Conservation (phyloP, 2,797 vertebrate genomes). For the Crenichthys baileyi region DNA sequence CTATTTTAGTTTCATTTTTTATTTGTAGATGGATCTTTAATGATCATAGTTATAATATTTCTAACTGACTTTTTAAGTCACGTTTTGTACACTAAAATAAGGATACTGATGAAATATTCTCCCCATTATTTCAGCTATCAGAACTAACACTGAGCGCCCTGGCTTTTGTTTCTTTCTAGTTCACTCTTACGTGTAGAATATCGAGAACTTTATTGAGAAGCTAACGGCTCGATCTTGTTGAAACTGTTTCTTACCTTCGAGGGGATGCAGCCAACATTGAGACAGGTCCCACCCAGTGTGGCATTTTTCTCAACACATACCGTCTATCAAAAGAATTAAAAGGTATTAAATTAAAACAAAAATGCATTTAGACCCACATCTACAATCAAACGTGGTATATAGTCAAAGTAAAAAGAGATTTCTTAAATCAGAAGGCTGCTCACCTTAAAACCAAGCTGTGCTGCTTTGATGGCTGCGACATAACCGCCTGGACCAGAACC, state of each 20-base stretch:
- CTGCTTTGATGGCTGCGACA: slow-evolving; percentile 97
- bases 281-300: slow-evolving; percentile 95
- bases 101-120: background rate
- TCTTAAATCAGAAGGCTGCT: slow-evolving; percentile 7
- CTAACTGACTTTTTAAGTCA: background rate
- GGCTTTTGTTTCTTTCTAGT: background rate
- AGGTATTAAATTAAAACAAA: background rate
- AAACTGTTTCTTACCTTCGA: slow-evolving; percentile 87
- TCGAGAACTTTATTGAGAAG: background rate
- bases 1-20: background rate
- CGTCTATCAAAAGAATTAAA: slow-evolving; percentile 76
- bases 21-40: background rate
- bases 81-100: background rate
- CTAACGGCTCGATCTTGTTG: background rate
- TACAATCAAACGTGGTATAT: background rate
- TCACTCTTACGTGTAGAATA: background rate
- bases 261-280: slow-evolving; percentile 98
- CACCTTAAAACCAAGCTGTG: slow-evolving; percentile 98
- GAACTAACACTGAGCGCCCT: background rate
- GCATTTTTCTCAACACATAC: slow-evolving; percentile 95
- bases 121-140: background rate
- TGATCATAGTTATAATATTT: background rate
- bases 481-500: slow-evolving; percentile 98
- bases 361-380: background rate
- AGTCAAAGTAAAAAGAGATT: background rate